phyloP scores from a whole-genome alignment of 2,888 invertebrate species.

The Dioctria rufipes region DNA sequence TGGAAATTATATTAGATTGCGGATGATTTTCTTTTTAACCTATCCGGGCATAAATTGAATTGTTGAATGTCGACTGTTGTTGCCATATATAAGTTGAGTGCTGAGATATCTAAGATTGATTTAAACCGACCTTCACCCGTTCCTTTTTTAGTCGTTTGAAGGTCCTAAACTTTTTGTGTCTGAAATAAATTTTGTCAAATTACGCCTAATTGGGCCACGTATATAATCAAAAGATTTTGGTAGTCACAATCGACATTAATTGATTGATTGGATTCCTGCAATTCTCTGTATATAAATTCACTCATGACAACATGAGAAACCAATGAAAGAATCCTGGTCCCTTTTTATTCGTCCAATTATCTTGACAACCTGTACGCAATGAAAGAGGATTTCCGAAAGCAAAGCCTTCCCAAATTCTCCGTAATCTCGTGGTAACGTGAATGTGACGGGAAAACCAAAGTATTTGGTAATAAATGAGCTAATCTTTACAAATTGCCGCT shows the following conservation, averaged over 20 bases:
- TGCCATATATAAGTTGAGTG: too few species aligned
- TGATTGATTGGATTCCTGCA: slow-evolving; percentile 39
- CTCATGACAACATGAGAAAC: slow-evolving; percentile 2
- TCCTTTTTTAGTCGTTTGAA: too few species aligned
- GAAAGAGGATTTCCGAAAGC: slow-evolving; percentile 19
- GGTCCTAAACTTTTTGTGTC: neutral
- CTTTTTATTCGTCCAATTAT: slow-evolving; percentile 31
- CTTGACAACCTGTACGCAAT: slow-evolving; percentile 33
- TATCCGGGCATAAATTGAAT: neutral
- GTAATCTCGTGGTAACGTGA: slow-evolving; percentile 43
- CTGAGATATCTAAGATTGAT: too few species aligned
- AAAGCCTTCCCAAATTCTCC: neutral
- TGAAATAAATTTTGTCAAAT: neutral
- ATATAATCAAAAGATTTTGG: neutral
- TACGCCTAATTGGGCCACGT: neutral
- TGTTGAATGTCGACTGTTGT: neutral
- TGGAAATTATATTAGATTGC: neutral
- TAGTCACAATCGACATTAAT: slow-evolving; percentile 24
- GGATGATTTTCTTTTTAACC: neutral
- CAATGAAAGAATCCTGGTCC: neutral
- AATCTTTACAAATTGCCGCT: slow-evolving; percentile 50
- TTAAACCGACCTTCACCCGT: too few species aligned
- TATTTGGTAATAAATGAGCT: slow-evolving; percentile 53
- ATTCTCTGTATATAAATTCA: slow-evolving; percentile 7
- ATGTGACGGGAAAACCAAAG: slow-evolving; percentile 52